Evolutionary conservation across 2,113 vertebrate genomes (phyloP), one percentile per base, ranked within the genome.

Genomic region (Cololabis saira): DNA sequence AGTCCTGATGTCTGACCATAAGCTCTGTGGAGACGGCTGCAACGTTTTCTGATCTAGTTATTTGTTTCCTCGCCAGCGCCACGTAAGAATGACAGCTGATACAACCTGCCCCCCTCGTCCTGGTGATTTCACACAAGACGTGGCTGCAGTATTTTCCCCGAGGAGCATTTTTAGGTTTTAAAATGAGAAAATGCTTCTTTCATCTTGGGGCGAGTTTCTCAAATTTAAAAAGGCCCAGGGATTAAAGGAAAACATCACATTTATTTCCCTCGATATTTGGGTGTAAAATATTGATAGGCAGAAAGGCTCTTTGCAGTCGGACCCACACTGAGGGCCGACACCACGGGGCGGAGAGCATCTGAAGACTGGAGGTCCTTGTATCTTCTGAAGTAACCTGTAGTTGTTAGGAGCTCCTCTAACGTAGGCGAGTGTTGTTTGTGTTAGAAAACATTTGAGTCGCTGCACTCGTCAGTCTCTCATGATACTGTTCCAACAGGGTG

Each of bases 21-120:
- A 11, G 15, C 50, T 47, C 56, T 58, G 3, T 3, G 33, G 37
- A 41, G 44, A 58, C 4, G 24, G 41, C 19, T 13, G 33, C 41
- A 47, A 64, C 50, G 45, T 56, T 57, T 59, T 45, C n/a, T n/a
- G 18, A 42, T n/a, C n/a, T n/a, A 27, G 24, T 27, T 27, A 3
- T 27, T 27, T 47, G 37, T 61, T 52, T 56, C 63, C 60, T 16
- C 11, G 50, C 60, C 19, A 37, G 6, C 12, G 41, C 17, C 21
- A 1, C 0, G 9, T 22, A 17, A 55, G 40, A 42, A 9, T 8
- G 51, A 56, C 24, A 62, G 54, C 70, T 49, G 59, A 54, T 53
- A 51, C 18, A 65, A 67, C 59, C 56, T 12, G 5, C 41, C 33
- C 33, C 33, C 5, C 33, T 37, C 33, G 43, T 40, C 22, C 0